Evolutionary conservation across 2,888 invertebrate species (phyloP).

Genomic region (Coleophora flavipennella): DNA sequence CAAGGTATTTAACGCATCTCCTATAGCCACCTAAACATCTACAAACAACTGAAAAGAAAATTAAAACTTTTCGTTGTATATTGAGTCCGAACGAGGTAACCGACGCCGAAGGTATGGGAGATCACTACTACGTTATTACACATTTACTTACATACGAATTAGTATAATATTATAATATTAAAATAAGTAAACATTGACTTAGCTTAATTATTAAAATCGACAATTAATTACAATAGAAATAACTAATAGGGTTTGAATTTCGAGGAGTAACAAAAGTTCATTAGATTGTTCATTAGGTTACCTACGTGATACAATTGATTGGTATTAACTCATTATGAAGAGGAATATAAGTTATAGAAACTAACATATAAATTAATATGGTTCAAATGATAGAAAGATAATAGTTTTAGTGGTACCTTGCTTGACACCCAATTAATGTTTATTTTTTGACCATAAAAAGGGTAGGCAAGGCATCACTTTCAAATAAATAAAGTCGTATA

Average conservation of each 20-base stretch:
- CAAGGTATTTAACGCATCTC: background rate
- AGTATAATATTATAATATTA: constrained; percentile 63
- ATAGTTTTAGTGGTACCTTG: too few species aligned
- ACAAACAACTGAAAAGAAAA: constrained; percentile 44
- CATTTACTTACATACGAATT: constrained; percentile 67
- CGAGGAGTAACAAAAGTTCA: too few species aligned
- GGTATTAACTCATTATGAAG: too few species aligned
- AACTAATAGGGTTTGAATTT: background rate
- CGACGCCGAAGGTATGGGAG: constrained; percentile 66
- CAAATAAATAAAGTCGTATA: too few species aligned
- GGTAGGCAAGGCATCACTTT: too few species aligned
- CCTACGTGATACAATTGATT: too few species aligned
- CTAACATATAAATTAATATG: too few species aligned
- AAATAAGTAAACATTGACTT: constrained; percentile 71
- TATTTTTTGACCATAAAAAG: too few species aligned
- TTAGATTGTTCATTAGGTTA: too few species aligned
- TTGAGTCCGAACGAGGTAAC: constrained; percentile 40
- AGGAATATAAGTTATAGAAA: too few species aligned
- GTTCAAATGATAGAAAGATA: too few species aligned
- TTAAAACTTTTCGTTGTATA: constrained; percentile 64
- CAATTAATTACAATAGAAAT: constrained; percentile 47
- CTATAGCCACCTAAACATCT: constrained; percentile 12
- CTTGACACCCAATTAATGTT: too few species aligned
- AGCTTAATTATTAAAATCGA: constrained; percentile 67
- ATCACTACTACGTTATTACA: constrained; percentile 69